Conservation (phyloP, 2,888 invertebrate species). For the Chrysopilus asiliformis region DNA sequence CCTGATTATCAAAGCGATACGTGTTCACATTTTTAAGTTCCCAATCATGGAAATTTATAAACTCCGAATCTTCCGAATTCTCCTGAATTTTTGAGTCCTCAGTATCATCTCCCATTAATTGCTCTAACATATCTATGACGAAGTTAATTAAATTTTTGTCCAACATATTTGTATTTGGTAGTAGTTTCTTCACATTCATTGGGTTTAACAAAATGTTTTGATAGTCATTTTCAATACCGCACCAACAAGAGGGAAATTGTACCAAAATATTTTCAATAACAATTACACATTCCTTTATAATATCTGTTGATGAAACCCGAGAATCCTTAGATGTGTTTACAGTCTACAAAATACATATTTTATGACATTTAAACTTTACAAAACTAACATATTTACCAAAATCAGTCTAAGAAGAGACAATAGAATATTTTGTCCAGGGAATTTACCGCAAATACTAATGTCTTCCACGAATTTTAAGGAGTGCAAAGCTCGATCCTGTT, state of each 20-base stretch:
- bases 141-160: slow-evolving; percentile 19
- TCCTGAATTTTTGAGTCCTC: background rate
- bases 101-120: slow-evolving; percentile 17
- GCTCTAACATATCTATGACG: slow-evolving; percentile 22
- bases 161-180: slow-evolving; percentile 14
- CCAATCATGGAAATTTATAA: slow-evolving; percentile 26
- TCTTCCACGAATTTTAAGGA: slow-evolving; percentile 24
- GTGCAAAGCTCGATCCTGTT: slow-evolving; percentile 11
- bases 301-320: slow-evolving; percentile 6
- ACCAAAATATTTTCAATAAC: slow-evolving; percentile 24
- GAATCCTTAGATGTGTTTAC: background rate
- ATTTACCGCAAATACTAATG: slow-evolving; percentile 26
- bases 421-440: slow-evolving; percentile 26
- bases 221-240: slow-evolving; percentile 25
- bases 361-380: too few species aligned
- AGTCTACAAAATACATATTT: too few species aligned
- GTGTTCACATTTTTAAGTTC: slow-evolving; percentile 13
- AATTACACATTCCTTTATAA: slow-evolving; percentile 21
- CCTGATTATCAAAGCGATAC: slow-evolving; percentile 19
- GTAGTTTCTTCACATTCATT: slow-evolving; percentile 17
- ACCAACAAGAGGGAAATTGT: slow-evolving; percentile 33
- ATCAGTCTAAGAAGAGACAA: slow-evolving; percentile 26
- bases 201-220: slow-evolving; percentile 20
- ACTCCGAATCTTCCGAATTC: slow-evolving; percentile 2
- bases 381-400: slow-evolving; percentile 28